Evolutionary conservation across 2,113 vertebrate genomes (phyloP).

Genomic region (Elephas maximus): DNA sequence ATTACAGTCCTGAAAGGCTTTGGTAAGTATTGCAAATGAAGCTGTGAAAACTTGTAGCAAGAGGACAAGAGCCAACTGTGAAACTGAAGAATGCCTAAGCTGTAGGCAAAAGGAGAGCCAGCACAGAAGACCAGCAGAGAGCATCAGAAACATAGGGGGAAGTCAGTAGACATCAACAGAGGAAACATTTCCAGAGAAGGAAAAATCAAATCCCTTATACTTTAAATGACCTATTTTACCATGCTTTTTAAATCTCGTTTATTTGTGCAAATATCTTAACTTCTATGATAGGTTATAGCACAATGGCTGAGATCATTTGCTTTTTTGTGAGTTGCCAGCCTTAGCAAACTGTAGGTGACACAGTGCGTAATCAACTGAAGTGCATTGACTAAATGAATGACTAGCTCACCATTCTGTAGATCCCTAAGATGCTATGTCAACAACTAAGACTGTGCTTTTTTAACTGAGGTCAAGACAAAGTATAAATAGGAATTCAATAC

Average conservation of each 20-base stretch:
- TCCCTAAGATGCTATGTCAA: background rate
- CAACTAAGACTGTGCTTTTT: background rate
- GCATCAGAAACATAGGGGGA: background rate
- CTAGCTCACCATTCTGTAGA: background rate
- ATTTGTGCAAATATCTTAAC: background rate
- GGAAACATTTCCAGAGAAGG: background rate
- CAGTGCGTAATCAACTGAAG: background rate
- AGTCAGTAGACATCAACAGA: fast-evolving
- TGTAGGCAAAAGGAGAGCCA: background rate
- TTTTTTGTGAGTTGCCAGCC: background rate
- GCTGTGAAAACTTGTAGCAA: background rate
- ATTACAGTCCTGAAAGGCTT: background rate
- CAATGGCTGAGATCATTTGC: fast-evolving
- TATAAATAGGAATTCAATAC: background rate
- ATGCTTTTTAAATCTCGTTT: background rate
- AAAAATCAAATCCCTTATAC: background rate
- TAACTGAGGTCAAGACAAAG: background rate
- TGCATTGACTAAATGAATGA: fast-evolving
- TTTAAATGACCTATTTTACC: background rate
- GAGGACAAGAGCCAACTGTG: background rate
- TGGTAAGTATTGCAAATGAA: background rate
- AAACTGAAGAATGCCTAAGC: background rate
- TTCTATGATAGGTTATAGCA: background rate
- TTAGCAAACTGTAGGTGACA: background rate
- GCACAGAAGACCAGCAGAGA: background rate